Conservation (phyloP, 2,113 vertebrate genomes). For the Chaetodon trifascialis region DNA sequence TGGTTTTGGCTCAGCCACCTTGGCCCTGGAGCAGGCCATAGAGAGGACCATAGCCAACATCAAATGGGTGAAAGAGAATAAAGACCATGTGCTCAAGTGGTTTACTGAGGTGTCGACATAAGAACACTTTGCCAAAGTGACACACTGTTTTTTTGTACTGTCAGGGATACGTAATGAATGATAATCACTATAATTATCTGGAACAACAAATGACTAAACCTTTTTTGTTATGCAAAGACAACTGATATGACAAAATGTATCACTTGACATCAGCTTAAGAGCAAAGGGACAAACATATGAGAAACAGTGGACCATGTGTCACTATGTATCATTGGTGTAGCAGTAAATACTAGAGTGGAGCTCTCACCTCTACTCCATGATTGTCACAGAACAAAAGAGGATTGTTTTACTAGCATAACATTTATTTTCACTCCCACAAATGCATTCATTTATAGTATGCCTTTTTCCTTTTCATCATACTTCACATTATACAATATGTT, state of each 20-base stretch:
- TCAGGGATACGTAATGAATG: slow-evolving; percentile 17
- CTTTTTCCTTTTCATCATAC: not conserved
- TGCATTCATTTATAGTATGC: not conserved
- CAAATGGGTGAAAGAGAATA: slow-evolving; percentile 90
- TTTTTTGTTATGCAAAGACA: not conserved
- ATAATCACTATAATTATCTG: slow-evolving; percentile 15
- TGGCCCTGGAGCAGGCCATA: slow-evolving; percentile 91
- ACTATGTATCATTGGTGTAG: not conserved
- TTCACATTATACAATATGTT: not conserved
- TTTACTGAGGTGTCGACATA: slow-evolving; percentile 68
- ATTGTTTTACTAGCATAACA: not conserved
- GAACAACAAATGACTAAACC: not conserved
- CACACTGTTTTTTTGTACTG: not conserved
- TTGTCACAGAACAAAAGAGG: not conserved
- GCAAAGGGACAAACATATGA: not conserved
- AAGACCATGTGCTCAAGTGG: slow-evolving; percentile 83
- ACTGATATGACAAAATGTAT: not conserved
- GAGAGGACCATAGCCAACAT: slow-evolving; percentile 91
- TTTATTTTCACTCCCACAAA: not conserved
- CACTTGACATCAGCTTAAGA: not conserved
- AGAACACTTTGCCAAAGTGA: slow-evolving; percentile 21
- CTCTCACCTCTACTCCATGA: not conserved
- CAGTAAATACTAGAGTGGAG: not conserved
- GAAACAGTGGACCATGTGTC: not conserved
- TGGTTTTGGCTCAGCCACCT: slow-evolving; percentile 90